phyloP scores from a whole-genome alignment of 2,797 vertebrate species.

The Mormyrus proboscirostris region DNA sequence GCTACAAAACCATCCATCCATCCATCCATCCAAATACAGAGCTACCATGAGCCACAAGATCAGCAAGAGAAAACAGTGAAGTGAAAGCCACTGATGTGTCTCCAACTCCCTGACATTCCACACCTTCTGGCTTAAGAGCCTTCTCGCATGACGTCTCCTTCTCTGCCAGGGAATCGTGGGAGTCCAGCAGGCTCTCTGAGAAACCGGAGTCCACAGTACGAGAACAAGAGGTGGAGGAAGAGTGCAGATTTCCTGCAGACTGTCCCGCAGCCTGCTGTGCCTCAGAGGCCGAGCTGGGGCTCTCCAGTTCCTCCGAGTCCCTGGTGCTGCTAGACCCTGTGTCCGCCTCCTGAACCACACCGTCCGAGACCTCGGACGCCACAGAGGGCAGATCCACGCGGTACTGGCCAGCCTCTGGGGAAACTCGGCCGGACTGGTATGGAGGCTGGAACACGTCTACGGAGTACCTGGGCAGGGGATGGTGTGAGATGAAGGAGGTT shows the following conservation, averaged over 20 bases:
- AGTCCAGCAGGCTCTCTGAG: slow-evolving; percentile 64
- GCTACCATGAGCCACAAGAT: background rate
- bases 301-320: slow-evolving; percentile 45
- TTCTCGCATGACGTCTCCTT: slow-evolving; percentile 84
- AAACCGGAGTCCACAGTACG: slow-evolving; percentile 74
- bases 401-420: slow-evolving; percentile 68
- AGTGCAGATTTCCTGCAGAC: slow-evolving; percentile 45
- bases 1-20: background rate
- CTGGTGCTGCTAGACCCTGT: slow-evolving; percentile 43
- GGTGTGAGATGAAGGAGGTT: background rate
- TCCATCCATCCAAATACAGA: background rate
- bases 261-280: slow-evolving; percentile 42
- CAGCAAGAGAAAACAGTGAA: background rate
- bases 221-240: slow-evolving; percentile 55
- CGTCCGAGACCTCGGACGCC: slow-evolving; percentile 48
- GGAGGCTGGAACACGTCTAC: slow-evolving; percentile 97
- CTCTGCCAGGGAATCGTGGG: slow-evolving; percentile 64
- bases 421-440: slow-evolving; percentile 80
- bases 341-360: slow-evolving; percentile 48
- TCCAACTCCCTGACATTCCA: background rate
- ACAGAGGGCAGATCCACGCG: slow-evolving; percentile 52
- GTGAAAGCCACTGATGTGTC: background rate
- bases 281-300: slow-evolving; percentile 41
- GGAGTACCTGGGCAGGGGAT: slow-evolving; percentile 70
- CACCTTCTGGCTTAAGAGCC: slow-evolving; percentile 85